Evolutionary conservation across 2,888 invertebrate genomes (phyloP).

Genomic region (Noctua janthina): DNA sequence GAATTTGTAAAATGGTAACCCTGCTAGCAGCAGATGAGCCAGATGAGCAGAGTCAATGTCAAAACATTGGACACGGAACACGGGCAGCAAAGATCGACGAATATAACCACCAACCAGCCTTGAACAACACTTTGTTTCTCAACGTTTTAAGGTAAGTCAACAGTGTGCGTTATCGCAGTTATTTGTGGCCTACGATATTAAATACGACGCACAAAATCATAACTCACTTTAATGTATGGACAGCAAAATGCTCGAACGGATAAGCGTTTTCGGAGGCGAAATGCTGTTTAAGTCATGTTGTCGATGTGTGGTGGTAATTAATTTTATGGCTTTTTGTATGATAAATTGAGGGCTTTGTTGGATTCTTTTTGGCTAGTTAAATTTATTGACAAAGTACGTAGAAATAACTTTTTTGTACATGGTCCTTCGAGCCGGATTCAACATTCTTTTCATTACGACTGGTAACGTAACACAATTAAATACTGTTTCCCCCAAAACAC

Average conservation of each 20-base stretch:
- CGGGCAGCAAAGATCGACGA: constrained; percentile 73
- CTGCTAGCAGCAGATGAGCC: constrained; percentile 56
- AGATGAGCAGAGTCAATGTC: constrained; percentile 73
- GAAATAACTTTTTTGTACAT: neutral
- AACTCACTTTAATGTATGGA: constrained; percentile 64
- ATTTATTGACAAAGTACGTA: neutral
- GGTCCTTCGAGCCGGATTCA: neutral
- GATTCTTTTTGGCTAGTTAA: neutral
- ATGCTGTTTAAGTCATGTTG: constrained; percentile 48
- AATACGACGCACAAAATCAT: constrained; percentile 67
- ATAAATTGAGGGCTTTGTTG: constrained; percentile 4
- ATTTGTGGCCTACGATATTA: constrained; percentile 70
- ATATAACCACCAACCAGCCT: constrained; percentile 83
- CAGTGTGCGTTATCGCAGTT: constrained; percentile 71
- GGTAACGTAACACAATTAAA: neutral
- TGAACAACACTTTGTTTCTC: constrained; percentile 77
- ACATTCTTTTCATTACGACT: neutral
- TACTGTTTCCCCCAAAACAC: neutral
- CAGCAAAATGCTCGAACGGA: constrained; percentile 53
- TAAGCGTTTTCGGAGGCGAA: constrained; percentile 59
- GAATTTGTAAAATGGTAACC: neutral
- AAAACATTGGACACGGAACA: constrained; percentile 74
- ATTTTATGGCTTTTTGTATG: constrained; percentile 23
- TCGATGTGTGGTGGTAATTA: constrained; percentile 35
- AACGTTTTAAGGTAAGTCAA: constrained; percentile 70